A percentile compares a stretch with the other conserved stretches of the same genome.
These are phyloP conservation scores for Myrmophylax atrothorax DNA, from an alignment of 2,113 vertebrate genomes.

Conservation along the genomic window DNA sequence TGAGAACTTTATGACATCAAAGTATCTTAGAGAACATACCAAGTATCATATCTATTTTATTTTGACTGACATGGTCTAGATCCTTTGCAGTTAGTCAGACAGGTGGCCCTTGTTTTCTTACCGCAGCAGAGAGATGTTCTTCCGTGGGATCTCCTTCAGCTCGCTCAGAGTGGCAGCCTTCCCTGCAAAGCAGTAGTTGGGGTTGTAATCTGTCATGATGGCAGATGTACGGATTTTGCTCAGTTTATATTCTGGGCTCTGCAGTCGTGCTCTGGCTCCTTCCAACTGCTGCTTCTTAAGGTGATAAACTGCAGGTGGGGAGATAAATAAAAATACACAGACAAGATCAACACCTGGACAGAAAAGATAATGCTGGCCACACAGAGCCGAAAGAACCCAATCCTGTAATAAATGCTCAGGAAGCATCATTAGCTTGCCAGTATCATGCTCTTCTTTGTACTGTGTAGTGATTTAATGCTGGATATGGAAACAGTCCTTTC, in stretches of 20 bases:
- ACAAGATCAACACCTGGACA: background rate
- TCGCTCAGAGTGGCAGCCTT: conserved; percentile 82
- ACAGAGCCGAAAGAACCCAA: background rate
- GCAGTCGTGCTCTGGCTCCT: conserved; percentile 78
- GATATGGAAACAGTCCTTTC: background rate
- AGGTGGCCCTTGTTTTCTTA: conserved; percentile 37
- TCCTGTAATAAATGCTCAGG: background rate
- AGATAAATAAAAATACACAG: background rate
- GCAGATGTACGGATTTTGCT: conserved; percentile 89
- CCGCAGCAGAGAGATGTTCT: conserved; percentile 90
- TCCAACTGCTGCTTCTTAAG: conserved; percentile 84
- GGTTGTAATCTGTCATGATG: conserved; percentile 92
- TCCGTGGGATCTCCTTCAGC: conserved; percentile 88
- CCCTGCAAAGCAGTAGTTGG: conserved; percentile 91
- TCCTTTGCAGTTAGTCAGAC: background rate
- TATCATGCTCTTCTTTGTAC: background rate
- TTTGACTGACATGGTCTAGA: background rate
- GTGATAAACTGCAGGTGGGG: conserved; percentile 80
- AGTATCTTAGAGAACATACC: background rate
- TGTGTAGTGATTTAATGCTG: background rate
- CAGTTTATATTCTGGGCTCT: conserved; percentile 88
- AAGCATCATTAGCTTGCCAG: background rate
- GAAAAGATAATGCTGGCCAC: background rate
- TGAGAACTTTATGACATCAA: background rate
- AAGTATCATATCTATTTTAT: background rate